Evolutionary conservation across 1,140 invertebrate species (phyloP).

Genomic region (Solenopsis fugax): DNA sequence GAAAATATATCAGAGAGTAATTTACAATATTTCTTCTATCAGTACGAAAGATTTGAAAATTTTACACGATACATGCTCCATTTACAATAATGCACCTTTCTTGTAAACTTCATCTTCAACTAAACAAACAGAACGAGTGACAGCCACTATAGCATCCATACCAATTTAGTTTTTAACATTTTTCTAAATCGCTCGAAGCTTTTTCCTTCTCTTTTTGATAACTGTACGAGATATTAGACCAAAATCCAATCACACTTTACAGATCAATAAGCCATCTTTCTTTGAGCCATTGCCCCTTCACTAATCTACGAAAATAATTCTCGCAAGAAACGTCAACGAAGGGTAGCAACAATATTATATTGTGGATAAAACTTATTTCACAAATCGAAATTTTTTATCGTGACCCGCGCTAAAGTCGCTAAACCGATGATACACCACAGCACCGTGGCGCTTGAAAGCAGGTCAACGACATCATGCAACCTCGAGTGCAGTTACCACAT

Average conservation of each 20-base stretch:
- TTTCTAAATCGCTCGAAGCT: not conserved
- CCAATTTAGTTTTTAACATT: not conserved
- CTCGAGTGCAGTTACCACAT: constrained; percentile 64
- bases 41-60: not conserved
- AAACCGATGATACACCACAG: constrained; percentile 54
- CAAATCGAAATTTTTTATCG: constrained; percentile 40
- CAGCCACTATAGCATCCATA: not conserved
- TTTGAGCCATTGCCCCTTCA: not conserved
- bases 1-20: not conserved
- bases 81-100: not conserved
- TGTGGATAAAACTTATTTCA: not conserved
- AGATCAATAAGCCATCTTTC: constrained; percentile 27
- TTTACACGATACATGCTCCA: not conserved
- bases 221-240: not conserved
- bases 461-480: constrained; percentile 72
- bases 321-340: not conserved
- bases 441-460: constrained; percentile 61
- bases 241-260: not conserved
- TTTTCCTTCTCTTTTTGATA: not conserved
- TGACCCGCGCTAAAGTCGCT: constrained; percentile 21
- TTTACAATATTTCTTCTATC: constrained; percentile 3
- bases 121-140: constrained; percentile 3
- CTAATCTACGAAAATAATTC: not conserved
- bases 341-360: not conserved
- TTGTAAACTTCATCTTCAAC: not conserved